A percentile compares a stretch with the other conserved stretches of the same genome.
phyloP scores from a whole-genome alignment of 2,113 vertebrate species.

The Empidonax alnorum region DNA sequence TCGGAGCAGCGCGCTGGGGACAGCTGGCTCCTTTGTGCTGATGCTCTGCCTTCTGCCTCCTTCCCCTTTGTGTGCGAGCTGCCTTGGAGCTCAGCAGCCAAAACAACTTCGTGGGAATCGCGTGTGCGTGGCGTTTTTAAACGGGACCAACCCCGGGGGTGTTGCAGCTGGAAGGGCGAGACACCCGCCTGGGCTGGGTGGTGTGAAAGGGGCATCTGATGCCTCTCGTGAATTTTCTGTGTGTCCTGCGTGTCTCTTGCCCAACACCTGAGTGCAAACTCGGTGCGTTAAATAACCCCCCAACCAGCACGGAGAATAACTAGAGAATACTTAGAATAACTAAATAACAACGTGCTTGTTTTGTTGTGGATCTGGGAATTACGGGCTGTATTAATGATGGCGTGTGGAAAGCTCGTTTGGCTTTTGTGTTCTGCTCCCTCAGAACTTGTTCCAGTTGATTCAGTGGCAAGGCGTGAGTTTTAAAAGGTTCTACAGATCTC shows the following conservation, averaged over 20 bases:
- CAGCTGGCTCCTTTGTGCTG: neutral
- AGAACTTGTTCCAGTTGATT: neutral
- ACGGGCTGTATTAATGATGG: neutral
- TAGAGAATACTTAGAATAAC: neutral
- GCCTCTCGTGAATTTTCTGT: neutral
- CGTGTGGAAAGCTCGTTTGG: neutral
- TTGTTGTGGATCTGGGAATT: neutral
- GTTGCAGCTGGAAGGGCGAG: neutral
- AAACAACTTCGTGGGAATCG: neutral
- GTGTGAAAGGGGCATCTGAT: neutral
- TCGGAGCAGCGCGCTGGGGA: fast-evolving
- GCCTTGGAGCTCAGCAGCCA: neutral
- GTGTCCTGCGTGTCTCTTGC: neutral
- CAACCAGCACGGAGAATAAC: neutral
- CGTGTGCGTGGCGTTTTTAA: neutral
- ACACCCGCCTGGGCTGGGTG: fast-evolving
- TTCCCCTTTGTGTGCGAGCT: neutral
- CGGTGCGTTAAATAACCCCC: neutral
- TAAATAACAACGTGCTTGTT: neutral
- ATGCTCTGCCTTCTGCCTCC: neutral
- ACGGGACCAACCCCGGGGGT: fast-evolving
- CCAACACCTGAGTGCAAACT: neutral
- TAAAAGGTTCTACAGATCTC: neutral
- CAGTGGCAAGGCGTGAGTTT: neutral
- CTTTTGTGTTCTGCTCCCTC: neutral